Evolutionary conservation across 2,888 invertebrate species (phyloP).

Genomic region (Pediacus dermestoides): DNA sequence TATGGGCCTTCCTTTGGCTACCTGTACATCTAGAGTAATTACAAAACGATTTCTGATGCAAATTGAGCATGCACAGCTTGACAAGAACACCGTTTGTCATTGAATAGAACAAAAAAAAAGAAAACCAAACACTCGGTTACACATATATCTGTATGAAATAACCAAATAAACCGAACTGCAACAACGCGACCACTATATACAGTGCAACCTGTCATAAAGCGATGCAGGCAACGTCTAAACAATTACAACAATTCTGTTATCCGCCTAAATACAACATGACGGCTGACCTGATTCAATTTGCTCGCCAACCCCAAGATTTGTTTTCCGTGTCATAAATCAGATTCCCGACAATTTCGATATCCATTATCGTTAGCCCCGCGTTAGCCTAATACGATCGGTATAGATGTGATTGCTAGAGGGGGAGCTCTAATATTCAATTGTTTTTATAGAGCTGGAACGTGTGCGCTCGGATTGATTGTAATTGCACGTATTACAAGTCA

Average conservation of each 20-base stretch:
- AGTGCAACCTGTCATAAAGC: constrained; percentile 7
- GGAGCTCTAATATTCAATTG: constrained; percentile 35
- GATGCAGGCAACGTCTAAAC: constrained; percentile 25
- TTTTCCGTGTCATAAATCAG: constrained; percentile 50
- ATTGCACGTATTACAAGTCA: constrained; percentile 35
- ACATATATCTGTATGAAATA: no score
- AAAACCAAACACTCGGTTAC: no score
- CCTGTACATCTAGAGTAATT: no score
- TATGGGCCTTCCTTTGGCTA: no score
- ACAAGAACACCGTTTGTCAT: no score
- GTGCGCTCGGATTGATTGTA: constrained; percentile 37
- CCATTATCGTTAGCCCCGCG: constrained; percentile 47
- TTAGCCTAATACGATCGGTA: constrained; percentile 36
- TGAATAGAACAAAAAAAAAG: no score
- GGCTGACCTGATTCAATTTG: constrained; percentile 49
- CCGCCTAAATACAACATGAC: constrained; percentile 36
- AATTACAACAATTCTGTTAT: constrained; percentile 25
- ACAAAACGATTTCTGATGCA: no score
- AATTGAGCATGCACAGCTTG: no score
- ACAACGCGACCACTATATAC: no score
- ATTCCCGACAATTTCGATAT: constrained; percentile 49
- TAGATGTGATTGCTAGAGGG: constrained; percentile 25
- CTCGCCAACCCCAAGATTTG: constrained; percentile 47
- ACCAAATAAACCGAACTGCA: no score
- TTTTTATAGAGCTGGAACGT: constrained; percentile 38